Evolutionary conservation across 1,140 invertebrate genomes (phyloP), one percentile per base, ranked within the genome.

Genomic region (Brachionus plicatilis): DNA sequence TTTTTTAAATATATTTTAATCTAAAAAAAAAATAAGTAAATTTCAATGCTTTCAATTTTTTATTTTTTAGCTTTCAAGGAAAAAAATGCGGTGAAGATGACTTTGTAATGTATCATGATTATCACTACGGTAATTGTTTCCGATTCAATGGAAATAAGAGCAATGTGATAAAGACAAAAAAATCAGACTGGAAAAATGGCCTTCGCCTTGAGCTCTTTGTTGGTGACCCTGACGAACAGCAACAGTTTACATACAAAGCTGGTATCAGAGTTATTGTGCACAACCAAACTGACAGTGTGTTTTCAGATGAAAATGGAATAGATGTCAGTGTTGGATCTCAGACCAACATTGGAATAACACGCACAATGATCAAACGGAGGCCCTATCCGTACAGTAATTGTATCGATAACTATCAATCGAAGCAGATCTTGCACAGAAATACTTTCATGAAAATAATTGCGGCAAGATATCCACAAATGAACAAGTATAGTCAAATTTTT

Each of bases 121-220:
- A 33, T 17, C 17, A 85, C 27, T 85, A 85, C 24, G 85, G 75
- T 1, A 85, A 85, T 50, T 85, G 85, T 27, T 82, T 12, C n/a
- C 85, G 43, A 53, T 82, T 85, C 29, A 85, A 85, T 76, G 45
- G 72, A 68, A 85, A 78, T n/a, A 80, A 50, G 9, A 43, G n/a
- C 33, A 14, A 56, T 24, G 37, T 27, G n/a, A 12, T 37, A 0
- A 80, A 80, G 12, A n/a, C 56, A 5, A 33, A 53, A 14, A 41
- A 80, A 20, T 56, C 78, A n/a, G 78, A 50, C 3, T 80, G 50
- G 56, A 43, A 24, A 65, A 37, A 56, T n/a, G 56, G 78, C 60
- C 47, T 80, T 12, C 50, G 47, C 8, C 20, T 53, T 8, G 78
- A 56, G 11, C 24, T 80, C 2, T 80, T 53, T 53, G 14, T 80